These are phyloP conservation scores for Lasioglossum vierecki DNA, from an alignment of 2,888 invertebrate genomes.

Conservation along the genomic window DNA sequence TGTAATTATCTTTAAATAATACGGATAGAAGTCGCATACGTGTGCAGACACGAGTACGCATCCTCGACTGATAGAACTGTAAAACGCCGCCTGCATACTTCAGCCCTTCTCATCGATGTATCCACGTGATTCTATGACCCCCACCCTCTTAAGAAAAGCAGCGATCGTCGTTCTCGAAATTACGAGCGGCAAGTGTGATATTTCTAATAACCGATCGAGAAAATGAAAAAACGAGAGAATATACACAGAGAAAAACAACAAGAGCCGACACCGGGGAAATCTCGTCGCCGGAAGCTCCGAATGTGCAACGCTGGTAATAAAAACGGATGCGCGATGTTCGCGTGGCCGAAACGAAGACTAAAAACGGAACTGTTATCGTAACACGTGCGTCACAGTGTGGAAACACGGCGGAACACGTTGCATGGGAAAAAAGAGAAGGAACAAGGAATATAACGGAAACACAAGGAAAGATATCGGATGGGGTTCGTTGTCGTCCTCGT, in stretches of 20 bases:
- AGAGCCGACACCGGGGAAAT: background rate
- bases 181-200: conserved; percentile 48
- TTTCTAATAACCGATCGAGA: conserved; percentile 45
- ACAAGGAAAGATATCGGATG: conserved; percentile 13
- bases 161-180: conserved; percentile 44
- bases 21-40: conserved; percentile 5
- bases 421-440: background rate
- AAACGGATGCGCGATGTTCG: background rate
- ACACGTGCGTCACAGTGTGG: background rate
- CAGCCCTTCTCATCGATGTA: conserved; percentile 47
- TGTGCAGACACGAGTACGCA: conserved; percentile 13
- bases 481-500: conserved; percentile 45
- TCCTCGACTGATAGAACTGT: conserved; percentile 18
- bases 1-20: conserved; percentile 13
- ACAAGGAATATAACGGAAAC: background rate
- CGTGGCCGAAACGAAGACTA: background rate
- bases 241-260: background rate
- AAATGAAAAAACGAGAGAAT: conserved; percentile 2
- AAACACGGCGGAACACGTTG: background rate
- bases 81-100: conserved; percentile 31
- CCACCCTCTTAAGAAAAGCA: background rate
- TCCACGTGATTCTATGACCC: conserved; percentile 45
- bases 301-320: background rate
- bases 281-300: conserved; percentile 2
- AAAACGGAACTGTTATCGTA: background rate